Evolutionary conservation across 2,797 vertebrate genomes (phyloP).

Genomic region (Cynopterus sphinx): DNA sequence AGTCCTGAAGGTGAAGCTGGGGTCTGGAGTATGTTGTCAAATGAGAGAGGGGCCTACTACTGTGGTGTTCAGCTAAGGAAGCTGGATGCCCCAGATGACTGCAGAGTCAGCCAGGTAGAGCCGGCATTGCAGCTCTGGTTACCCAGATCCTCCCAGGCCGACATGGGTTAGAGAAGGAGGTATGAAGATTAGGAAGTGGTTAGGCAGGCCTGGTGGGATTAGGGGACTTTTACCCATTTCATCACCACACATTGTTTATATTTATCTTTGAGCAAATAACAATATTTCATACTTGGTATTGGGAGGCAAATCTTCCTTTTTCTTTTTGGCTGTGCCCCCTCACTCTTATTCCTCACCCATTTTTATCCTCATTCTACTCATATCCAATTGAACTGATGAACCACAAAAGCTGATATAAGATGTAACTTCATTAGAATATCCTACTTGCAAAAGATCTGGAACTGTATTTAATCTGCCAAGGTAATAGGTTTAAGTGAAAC

Average conservation of each 20-base stretch:
- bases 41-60: background rate
- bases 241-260: background rate
- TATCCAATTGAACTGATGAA: background rate
- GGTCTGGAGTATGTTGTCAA: background rate
- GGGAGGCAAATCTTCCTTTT: background rate
- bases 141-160: background rate
- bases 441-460: constrained; percentile 16
- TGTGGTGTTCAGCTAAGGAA: background rate
- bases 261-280: background rate
- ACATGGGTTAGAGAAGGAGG: background rate
- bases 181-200: background rate
- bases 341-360: background rate
- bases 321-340: background rate
- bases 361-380: background rate
- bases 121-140: background rate
- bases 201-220: background rate
- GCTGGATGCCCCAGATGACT: background rate
- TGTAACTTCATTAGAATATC: background rate
- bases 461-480: constrained; percentile 58
- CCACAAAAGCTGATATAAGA: background rate
- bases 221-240: background rate
- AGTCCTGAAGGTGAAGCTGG: background rate
- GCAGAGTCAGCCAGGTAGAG: background rate
- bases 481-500: constrained; percentile 65
- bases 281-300: background rate